Percentiles rank a stretch among this genome's conserved stretches.
These are phyloP conservation scores for Gambusia affinis DNA, from an alignment of 2,113 vertebrate species.

Conservation along the genomic window DNA sequence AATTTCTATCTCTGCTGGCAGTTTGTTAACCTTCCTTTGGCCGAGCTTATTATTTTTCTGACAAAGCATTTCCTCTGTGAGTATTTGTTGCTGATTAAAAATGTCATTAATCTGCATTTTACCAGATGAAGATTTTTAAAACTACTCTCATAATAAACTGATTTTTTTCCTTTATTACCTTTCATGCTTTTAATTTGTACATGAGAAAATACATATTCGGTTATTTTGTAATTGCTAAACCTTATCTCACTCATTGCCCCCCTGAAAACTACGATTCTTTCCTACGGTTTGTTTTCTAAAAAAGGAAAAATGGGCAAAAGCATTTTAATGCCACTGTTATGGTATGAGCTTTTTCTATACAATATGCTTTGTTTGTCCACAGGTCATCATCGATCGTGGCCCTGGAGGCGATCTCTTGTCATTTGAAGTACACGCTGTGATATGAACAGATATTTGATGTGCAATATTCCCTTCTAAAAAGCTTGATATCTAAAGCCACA, in stretches of 20 bases:
- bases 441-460: slow-evolving; percentile 35
- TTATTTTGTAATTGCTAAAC: background rate
- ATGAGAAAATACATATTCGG: background rate
- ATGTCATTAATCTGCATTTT: slow-evolving; percentile 15
- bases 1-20: slow-evolving; percentile 30
- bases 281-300: background rate
- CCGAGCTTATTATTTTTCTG: slow-evolving; percentile 35
- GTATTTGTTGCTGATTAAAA: slow-evolving; percentile 33
- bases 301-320: background rate
- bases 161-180: background rate
- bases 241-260: background rate
- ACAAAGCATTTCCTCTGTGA: slow-evolving; percentile 31
- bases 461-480: slow-evolving; percentile 28
- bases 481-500: slow-evolving; percentile 23
- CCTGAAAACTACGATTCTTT: background rate
- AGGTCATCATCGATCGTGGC: slow-evolving; percentile 7
- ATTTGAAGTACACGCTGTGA: slow-evolving; percentile 6
- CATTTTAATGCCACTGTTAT: background rate
- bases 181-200: background rate
- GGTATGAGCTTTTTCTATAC: background rate
- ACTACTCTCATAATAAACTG: background rate
- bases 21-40: slow-evolving; percentile 48
- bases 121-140: slow-evolving; percentile 3
- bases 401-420: slow-evolving; percentile 12
- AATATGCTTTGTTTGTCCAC: slow-evolving; percentile 9